These are phyloP conservation scores for Lepilemur septentrionalis DNA, from an alignment of 2,797 vertebrate species.

Conservation along the genomic window DNA sequence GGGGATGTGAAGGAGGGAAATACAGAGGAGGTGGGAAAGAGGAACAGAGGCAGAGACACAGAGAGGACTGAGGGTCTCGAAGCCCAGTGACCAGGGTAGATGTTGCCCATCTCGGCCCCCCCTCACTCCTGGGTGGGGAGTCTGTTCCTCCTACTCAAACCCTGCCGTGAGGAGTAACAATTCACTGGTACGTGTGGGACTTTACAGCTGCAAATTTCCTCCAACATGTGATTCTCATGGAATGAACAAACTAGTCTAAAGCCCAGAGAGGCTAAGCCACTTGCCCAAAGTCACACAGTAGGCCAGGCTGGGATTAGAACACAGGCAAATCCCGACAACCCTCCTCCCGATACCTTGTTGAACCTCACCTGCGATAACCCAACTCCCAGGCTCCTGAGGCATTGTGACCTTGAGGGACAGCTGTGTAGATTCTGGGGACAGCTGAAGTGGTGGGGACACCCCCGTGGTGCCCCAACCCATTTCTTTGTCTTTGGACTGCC, in stretches of 20 bases:
- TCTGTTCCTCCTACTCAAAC: neutral
- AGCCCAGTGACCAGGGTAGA: neutral
- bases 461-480: fast-evolving
- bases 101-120: neutral
- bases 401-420: neutral
- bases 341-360: neutral
- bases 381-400: neutral
- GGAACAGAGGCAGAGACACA: neutral
- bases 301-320: no score
- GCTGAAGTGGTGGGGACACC: neutral
- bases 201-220: no score
- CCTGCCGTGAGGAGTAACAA: neutral
- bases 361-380: neutral
- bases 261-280: neutral
- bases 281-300: neutral
- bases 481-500: neutral
- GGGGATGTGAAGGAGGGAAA: fast-evolving
- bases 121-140: neutral
- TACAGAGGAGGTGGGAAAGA: neutral
- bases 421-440: neutral
- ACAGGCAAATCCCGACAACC: fast-evolving
- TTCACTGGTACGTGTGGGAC: fast-evolving
- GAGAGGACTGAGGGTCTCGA: neutral
- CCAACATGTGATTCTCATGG: fast-evolving
- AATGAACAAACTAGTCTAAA: neutral